Evolutionary conservation across 2,113 vertebrate species (phyloP).

Genomic region (Atherinomorus stipes): DNA sequence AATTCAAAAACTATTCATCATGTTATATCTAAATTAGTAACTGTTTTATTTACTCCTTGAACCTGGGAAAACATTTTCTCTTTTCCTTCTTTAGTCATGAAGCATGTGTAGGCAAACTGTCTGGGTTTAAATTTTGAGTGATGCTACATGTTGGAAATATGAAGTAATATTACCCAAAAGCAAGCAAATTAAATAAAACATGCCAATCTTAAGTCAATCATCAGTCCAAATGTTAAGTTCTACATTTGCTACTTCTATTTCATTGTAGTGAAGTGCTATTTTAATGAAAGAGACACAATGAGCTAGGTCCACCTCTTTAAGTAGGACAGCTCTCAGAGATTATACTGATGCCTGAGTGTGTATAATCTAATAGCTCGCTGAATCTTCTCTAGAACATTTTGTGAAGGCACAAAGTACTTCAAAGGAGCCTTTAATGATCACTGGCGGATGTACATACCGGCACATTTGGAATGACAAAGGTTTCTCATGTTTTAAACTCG

Average conservation of each 20-base stretch:
- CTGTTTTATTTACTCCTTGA: constrained; percentile 1
- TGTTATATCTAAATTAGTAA: neutral
- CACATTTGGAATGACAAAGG: constrained; percentile 54
- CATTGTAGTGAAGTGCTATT: neutral
- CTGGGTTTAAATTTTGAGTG: neutral
- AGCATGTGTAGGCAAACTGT: too few relatives aligned
- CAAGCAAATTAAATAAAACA: neutral
- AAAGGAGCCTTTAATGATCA: constrained; percentile 57
- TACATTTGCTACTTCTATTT: neutral
- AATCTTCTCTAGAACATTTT: constrained; percentile 54
- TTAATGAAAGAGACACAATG: constrained; percentile 24
- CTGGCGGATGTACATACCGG: constrained; percentile 45
- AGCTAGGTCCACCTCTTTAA: constrained; percentile 14
- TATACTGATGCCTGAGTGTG: constrained; percentile 13
- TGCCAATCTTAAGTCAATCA: neutral
- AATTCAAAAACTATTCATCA: neutral
- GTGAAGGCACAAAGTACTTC: constrained; percentile 54
- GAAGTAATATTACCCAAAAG: neutral
- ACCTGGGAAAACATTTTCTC: neutral
- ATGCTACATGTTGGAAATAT: neutral
- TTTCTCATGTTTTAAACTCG: constrained; percentile 47
- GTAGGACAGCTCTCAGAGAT: constrained; percentile 28
- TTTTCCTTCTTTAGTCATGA: neutral
- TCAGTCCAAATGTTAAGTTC: neutral
- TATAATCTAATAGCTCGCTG: constrained; percentile 17